These are phyloP conservation scores for Cyclopterus lumpus DNA, from an alignment of 2,797 vertebrate species.

Conservation along the genomic window DNA sequence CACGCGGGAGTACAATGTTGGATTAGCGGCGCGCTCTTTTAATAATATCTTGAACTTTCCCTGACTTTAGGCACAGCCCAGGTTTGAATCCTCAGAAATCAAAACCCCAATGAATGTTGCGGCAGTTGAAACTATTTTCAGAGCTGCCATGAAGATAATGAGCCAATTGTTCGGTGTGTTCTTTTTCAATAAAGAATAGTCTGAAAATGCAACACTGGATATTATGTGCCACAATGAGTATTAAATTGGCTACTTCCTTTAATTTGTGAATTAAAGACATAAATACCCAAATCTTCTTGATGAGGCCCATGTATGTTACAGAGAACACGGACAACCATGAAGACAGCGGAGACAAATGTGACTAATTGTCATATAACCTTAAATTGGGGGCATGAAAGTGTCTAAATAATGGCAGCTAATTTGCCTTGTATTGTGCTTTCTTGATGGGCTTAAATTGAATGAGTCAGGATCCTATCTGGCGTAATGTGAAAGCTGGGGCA, in stretches of 20 bases:
- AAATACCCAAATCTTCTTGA: conserved; percentile 11
- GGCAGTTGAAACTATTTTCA: background rate
- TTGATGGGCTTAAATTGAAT: conserved; percentile 75
- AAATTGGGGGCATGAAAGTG: conserved; percentile 62
- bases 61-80: background rate
- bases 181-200: conserved; percentile 5
- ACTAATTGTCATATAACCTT: conserved; percentile 69
- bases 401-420: conserved; percentile 78
- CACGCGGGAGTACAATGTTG: background rate
- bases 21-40: background rate
- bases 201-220: background rate
- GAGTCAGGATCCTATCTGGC: conserved; percentile 77
- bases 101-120: background rate
- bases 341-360: conserved; percentile 59
- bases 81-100: background rate
- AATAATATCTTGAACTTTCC: background rate
- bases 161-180: background rate
- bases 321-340: conserved; percentile 4
- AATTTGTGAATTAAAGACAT: background rate
- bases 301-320: background rate
- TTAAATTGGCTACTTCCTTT: conserved; percentile 15
- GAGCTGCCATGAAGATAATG: background rate
- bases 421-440: conserved; percentile 73
- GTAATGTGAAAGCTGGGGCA: conserved; percentile 74
- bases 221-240: background rate